These are phyloP conservation scores for Elgaria multicarinata DNA, from an alignment of 2,113 vertebrate species.

Conservation along the genomic window DNA sequence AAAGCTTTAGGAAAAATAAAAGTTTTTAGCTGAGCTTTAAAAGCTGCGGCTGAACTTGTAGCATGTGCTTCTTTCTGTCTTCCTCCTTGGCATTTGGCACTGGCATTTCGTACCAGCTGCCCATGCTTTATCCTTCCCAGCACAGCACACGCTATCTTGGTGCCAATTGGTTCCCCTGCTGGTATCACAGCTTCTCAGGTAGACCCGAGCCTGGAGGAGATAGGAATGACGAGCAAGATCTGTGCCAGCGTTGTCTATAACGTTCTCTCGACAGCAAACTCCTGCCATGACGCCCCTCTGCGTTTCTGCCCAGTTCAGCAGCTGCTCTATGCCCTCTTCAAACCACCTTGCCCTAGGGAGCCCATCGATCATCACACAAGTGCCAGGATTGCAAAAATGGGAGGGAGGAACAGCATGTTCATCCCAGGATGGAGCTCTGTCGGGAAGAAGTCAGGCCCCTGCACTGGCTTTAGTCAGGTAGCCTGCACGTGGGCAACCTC, in stretches of 20 bases:
- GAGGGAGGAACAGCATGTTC: not conserved
- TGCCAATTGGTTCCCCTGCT: not conserved
- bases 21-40: too few relatives aligned
- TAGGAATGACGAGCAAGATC: not conserved
- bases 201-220: not conserved
- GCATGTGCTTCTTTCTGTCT: not conserved
- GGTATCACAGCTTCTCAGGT: not conserved
- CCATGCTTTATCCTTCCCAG: not conserved
- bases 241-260: not conserved
- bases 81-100: not conserved
- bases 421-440: not conserved
- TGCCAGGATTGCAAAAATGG: not conserved
- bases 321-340: not conserved
- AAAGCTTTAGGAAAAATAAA: too few relatives aligned
- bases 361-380: not conserved
- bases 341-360: not conserved
- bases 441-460: not conserved
- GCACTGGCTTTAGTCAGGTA: not conserved
- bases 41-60: too few relatives aligned
- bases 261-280: not conserved
- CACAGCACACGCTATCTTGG: not conserved
- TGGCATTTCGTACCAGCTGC: not conserved
- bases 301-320: slow-evolving; percentile 23
- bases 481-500: not conserved
- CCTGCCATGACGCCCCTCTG: not conserved